Base-by-base conservation (phyloP, 2,113 vertebrate species). In the Ranitomeya variabilis region DNA sequence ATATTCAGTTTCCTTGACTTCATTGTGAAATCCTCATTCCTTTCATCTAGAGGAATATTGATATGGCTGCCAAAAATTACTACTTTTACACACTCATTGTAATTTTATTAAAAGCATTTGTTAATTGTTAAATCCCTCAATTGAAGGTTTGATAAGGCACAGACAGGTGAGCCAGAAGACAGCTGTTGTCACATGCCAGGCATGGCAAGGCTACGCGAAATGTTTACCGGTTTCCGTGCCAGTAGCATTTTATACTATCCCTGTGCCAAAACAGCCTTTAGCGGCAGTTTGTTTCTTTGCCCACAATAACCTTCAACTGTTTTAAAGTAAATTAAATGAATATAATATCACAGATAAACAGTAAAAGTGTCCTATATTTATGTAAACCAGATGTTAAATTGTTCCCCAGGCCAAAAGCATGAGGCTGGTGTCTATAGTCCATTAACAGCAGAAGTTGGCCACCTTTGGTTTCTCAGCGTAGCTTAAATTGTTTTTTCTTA, bases 61-160 rank as follows among this genome's bases (percentile, higher is more conserved):
- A n/a, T 19, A 52, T 52, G 51, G 8, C 8, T 76, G 73, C 73
- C 73, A 76, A 52, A 45, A 21, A 51, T 19, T 76, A 2, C 71
- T 52, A 76, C 73, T 76, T 76, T 51, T 76, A 21, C 73, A 51
- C 4, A 51, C 37, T 26, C 16, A 45, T 51, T 76, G 73, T 76
- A 45, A 76, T 51, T 76, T 52, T 76, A 76, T 52, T 76, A 76
- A 76, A 76, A 76, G 73, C 73, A 11, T 76, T 76, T 76, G 37
- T 37, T 76, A 76, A 76, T 76, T 76, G 73, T 52, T 76, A 76
- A 52, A 76, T 76, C 73, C 45, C 73, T 76, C 37, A 76, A 76
- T 76, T 81, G 26, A 81, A 62, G 57, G 80, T 81, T 81, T 81
- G 80, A 64, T 81, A 81, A 81, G 31, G 57, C 80, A 81, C 6